Percentiles rank a stretch among this genome's conserved stretches.
These are phyloP conservation scores for Neogale vison DNA, from an alignment of 2,113 vertebrate species.

Conservation along the genomic window DNA sequence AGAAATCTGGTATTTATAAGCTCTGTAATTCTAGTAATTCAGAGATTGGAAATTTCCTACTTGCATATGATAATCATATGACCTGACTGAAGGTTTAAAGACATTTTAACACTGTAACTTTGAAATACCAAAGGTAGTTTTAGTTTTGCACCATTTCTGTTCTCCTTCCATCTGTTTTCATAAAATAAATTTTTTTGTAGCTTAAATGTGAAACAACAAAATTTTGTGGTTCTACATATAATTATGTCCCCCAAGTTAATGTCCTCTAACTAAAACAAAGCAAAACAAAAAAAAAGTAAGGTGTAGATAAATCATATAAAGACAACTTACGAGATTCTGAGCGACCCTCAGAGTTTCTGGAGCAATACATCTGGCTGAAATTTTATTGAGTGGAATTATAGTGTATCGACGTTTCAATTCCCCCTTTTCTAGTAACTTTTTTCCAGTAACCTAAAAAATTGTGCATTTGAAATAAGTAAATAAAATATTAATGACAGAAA, in stretches of 20 bases:
- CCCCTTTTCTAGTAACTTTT: constrained; percentile 94
- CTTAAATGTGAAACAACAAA: neutral
- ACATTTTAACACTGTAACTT: neutral
- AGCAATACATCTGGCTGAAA: constrained; percentile 89
- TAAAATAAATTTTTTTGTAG: neutral
- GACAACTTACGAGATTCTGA: constrained; percentile 90
- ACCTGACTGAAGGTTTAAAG: neutral
- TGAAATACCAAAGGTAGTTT: neutral
- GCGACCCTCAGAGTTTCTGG: constrained; percentile 85
- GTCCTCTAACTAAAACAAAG: neutral
- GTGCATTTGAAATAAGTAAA: neutral
- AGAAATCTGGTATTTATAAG: constrained; percentile 26
- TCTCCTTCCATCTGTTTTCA: neutral
- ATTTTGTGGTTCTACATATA: neutral
- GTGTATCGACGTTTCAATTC: constrained; percentile 93
- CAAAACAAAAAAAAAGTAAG: neutral
- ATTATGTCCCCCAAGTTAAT: neutral
- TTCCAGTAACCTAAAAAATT: constrained; percentile 92
- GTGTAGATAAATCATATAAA: neutral
- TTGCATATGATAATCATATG: neutral
- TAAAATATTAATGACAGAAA: neutral
- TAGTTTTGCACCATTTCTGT: constrained; percentile 19
- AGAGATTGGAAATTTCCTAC: constrained; percentile 7
- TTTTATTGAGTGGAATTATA: constrained; percentile 97
- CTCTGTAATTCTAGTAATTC: neutral